A percentile compares a stretch with the other conserved stretches of the same genome.
Evolutionary conservation across 2,888 invertebrate species (phyloP).

Genomic region (Dryobota labecula): DNA sequence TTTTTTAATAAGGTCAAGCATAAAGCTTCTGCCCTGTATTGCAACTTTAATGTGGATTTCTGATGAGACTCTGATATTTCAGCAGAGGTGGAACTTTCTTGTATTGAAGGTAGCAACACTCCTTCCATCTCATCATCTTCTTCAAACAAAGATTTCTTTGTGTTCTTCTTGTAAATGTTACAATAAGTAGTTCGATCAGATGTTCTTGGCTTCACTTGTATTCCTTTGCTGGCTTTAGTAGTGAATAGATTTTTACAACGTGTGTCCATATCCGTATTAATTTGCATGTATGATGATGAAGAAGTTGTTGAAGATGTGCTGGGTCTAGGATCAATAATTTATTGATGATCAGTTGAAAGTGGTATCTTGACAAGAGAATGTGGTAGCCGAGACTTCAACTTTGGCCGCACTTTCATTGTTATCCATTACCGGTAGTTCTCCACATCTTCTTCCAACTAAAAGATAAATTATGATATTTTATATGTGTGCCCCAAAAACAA

Average conservation of each 20-base stretch:
- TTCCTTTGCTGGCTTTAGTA: conserved; percentile 8
- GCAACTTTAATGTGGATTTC: background rate
- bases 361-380: too few relatives aligned
- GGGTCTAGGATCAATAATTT: too few relatives aligned
- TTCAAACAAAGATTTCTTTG: background rate
- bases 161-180: conserved; percentile 8
- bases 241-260: background rate
- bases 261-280: too few relatives aligned
- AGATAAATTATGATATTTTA: too few relatives aligned
- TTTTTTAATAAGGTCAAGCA: background rate
- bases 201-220: conserved; percentile 19
- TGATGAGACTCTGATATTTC: conserved; percentile 20
- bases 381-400: too few relatives aligned
- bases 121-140: conserved; percentile 13
- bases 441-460: too few relatives aligned
- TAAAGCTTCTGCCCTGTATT: background rate
- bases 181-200: conserved; percentile 12
- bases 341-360: too few relatives aligned
- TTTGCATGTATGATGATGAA: too few relatives aligned
- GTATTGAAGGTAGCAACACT: conserved; percentile 8
- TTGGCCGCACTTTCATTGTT: too few relatives aligned
- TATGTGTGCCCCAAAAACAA: too few relatives aligned
- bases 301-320: too few relatives aligned
- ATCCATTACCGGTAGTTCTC: too few relatives aligned
- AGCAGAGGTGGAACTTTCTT: conserved; percentile 16